Base-by-base conservation (phyloP, 2,797 vertebrate species). In the Ptychobarbus kaznakovi region DNA sequence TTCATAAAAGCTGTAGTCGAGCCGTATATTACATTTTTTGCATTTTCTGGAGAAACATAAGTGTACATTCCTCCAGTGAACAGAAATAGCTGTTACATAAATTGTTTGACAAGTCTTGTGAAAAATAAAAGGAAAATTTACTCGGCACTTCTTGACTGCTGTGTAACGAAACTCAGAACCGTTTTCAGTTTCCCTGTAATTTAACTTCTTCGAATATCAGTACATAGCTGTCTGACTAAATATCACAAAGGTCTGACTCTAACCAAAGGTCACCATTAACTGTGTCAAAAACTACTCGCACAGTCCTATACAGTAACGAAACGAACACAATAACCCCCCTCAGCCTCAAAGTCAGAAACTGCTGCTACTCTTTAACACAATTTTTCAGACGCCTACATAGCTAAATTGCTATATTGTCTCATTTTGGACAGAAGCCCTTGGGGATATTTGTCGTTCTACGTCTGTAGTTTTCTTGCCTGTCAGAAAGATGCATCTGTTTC, bases 401-500 rank as follows among this genome's bases (percentile, higher is more conserved):
- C 69, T 82, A 46, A 72, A 81, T 82, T 75, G 63, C 77, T 84
- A 73, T 76, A 83, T 87, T 73, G 84, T 61, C 81, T 73, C 69
- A 86, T 66, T 87, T 84, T 84, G 38, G 79, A 81, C 13, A 80
- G 42, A 86, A 79, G 89, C 93, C 95, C 94, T 95, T 90, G 90
- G 94, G 95, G 94, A 93, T 90, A 87, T 94, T 93, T 92, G 89
- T 91, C 90, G 92, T 93, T 94, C 93, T 94, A 92, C 91, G 94
- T 93, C 92, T 95, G 93, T 94, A 93, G 90, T 84, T 89, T 86
- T 89, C 91, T 93, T 92, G 87, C 91, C 90, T 90, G 91, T 94
- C 93, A 94, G 90, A 94, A 92, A 93, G 82, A 91, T 90, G 95
- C 95, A 96, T 95, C 95, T 96, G 95, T 96, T 96, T 96, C 95